Evolutionary conservation across 2,888 invertebrate species (phyloP).

Genomic region (Lomographa bimaculata): DNA sequence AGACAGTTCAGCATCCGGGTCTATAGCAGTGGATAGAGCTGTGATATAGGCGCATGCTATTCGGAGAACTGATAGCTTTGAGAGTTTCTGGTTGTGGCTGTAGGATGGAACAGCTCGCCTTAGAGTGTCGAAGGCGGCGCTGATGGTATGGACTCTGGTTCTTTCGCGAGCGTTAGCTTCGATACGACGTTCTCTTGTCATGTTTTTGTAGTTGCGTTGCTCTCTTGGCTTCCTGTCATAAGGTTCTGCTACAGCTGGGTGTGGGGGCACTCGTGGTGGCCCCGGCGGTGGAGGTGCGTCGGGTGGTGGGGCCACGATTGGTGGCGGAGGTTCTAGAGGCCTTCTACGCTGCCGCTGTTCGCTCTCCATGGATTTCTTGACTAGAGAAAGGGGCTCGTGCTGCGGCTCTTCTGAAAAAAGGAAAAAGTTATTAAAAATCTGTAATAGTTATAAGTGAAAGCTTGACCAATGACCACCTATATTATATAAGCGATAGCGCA

Average conservation of each 20-base stretch:
- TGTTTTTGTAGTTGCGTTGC: conserved; percentile 96
- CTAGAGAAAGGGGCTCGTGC: conserved; percentile 86
- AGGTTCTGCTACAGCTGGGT: conserved; percentile 74
- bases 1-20: conserved; percentile 86
- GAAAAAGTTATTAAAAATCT: too few species aligned
- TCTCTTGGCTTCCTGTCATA: conserved; percentile 86
- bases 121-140: conserved; percentile 96
- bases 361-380: conserved; percentile 68
- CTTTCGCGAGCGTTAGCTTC: conserved; percentile 97
- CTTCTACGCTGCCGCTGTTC: conserved; percentile 61
- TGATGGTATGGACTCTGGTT: conserved; percentile 97
- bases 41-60: conserved; percentile 97
- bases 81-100: conserved; percentile 96
- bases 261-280: conserved; percentile 78
- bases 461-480: too few species aligned
- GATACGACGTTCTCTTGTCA: conserved; percentile 95
- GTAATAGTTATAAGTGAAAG: too few species aligned
- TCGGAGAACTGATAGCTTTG: conserved; percentile 95
- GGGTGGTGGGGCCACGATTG: conserved; percentile 48
- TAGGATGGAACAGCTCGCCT: conserved; percentile 94
- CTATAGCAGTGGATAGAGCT: conserved; percentile 90
- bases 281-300: conserved; percentile 40
- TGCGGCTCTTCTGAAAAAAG: conserved; percentile 77
- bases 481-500: too few species aligned
- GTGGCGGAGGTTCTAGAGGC: conserved; percentile 59